Conservation (phyloP, 2,888 invertebrate species). For the Leptopilina myrica region DNA sequence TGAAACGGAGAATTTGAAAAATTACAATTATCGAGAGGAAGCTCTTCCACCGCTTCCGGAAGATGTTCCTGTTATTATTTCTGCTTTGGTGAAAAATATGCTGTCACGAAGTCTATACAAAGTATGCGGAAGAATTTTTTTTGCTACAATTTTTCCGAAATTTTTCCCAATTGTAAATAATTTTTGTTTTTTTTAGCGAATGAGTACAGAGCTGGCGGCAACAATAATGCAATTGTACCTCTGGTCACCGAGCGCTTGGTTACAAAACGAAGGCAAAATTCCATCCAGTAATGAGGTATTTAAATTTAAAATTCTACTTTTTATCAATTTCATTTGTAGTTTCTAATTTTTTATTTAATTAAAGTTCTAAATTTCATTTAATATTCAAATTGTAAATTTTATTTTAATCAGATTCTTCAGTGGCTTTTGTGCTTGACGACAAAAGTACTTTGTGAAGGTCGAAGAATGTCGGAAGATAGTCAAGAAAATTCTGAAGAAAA, state of each 20-base stretch:
- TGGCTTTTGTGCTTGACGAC: constrained; percentile 87
- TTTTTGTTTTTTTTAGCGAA: constrained; percentile 75
- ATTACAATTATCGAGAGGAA: constrained; percentile 80
- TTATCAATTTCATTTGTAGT: background rate
- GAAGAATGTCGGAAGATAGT: constrained; percentile 60
- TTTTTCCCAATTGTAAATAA: constrained; percentile 3
- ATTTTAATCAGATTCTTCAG: constrained; percentile 80
- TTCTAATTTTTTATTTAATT: background rate
- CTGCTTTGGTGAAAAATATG: constrained; percentile 80
- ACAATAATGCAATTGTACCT: constrained; percentile 85
- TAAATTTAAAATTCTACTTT: background rate
- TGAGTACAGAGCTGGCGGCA: constrained; percentile 84
- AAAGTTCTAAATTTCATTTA: too few relatives aligned
- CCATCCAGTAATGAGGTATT: constrained; percentile 82
- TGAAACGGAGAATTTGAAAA: constrained; percentile 76
- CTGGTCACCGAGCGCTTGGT: constrained; percentile 87
- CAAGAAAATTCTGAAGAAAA: constrained; percentile 17
- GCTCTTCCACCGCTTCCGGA: constrained; percentile 81
- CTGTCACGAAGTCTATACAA: constrained; percentile 81
- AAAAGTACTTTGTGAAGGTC: constrained; percentile 84
- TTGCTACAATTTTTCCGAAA: constrained; percentile 17
- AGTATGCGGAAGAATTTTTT: constrained; percentile 70
- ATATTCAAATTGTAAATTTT: constrained; percentile 35
- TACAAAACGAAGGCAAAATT: constrained; percentile 77
- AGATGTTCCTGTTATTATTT: constrained; percentile 79